Evolutionary conservation across 2,797 vertebrate species (phyloP).

Genomic region (Echiichthys vipera): DNA sequence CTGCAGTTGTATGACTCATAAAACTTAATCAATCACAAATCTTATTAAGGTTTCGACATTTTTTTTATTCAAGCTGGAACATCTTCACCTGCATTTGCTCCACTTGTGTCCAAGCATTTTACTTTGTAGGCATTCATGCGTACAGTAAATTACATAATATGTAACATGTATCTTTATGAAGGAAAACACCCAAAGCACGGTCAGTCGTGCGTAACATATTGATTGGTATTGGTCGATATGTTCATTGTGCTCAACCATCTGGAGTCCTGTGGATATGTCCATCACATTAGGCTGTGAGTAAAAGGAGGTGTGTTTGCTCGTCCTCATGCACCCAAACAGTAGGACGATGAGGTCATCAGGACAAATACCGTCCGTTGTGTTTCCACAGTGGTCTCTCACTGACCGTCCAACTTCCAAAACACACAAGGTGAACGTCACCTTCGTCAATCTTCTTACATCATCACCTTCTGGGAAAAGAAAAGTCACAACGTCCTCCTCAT

Average conservation of each 20-base stretch:
- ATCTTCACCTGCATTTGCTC: not conserved
- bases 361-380: constrained; percentile 2
- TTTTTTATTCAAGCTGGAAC: not conserved
- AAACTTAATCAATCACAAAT: not conserved
- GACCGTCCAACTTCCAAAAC: constrained; percentile 10
- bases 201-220: not conserved
- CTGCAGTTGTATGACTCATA: not conserved
- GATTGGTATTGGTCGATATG: not conserved
- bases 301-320: not conserved
- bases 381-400: constrained; percentile 12
- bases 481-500: not conserved
- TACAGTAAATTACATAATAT: not conserved
- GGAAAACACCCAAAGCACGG: not conserved
- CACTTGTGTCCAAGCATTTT: not conserved
- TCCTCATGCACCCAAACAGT: constrained; percentile 11
- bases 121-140: not conserved
- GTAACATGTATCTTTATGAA: not conserved
- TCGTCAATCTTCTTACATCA: no score
- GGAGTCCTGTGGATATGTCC: not conserved
- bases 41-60: not conserved
- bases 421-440: no score
- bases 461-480: no score
- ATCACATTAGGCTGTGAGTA: not conserved
- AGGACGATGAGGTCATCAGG: constrained; percentile 20
- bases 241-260: not conserved